These are phyloP conservation scores for Synergus umbraculus DNA, from an alignment of 2,888 invertebrate species.

Conservation along the genomic window DNA sequence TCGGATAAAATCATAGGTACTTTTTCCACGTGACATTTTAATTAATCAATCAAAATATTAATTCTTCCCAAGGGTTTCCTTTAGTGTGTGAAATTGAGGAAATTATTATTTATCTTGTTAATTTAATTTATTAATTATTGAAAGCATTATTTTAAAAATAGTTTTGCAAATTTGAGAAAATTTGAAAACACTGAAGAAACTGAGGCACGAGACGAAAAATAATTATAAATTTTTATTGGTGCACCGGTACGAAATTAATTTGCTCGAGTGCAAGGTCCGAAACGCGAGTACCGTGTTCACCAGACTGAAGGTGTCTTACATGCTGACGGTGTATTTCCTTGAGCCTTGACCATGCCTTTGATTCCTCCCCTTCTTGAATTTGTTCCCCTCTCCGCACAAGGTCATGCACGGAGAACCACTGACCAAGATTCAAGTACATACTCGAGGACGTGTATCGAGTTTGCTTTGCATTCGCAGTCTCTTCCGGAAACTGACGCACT, in stretches of 20 bases:
- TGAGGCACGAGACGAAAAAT: background rate
- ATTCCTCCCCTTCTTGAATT: constrained; percentile 47
- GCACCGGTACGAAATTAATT: constrained; percentile 39
- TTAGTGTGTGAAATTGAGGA: background rate
- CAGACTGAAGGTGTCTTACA: constrained; percentile 66
- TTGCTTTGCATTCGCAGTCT: background rate
- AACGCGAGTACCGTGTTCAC: constrained; percentile 61
- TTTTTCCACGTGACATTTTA: constrained; percentile 27
- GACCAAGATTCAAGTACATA: constrained; percentile 51
- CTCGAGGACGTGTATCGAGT: constrained; percentile 38
- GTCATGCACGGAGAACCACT: constrained; percentile 56
- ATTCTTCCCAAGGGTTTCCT: background rate
- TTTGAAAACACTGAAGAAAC: background rate
- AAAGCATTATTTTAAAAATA: background rate
- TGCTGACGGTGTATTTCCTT: constrained; percentile 58
- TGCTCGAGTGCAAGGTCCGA: constrained; percentile 44
- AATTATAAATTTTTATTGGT: constrained; percentile 1
- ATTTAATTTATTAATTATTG: background rate
- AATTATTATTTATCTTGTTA: background rate
- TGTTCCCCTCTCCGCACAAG: constrained; percentile 46
- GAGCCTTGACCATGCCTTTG: constrained; percentile 39
- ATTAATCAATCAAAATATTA: background rate
- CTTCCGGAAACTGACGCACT: constrained; percentile 26
- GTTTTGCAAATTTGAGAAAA: background rate
- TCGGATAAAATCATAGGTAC: constrained; percentile 3